These are phyloP conservation scores for Pygoscelis adeliae DNA, from an alignment of 2,113 vertebrate genomes.

Conservation along the genomic window DNA sequence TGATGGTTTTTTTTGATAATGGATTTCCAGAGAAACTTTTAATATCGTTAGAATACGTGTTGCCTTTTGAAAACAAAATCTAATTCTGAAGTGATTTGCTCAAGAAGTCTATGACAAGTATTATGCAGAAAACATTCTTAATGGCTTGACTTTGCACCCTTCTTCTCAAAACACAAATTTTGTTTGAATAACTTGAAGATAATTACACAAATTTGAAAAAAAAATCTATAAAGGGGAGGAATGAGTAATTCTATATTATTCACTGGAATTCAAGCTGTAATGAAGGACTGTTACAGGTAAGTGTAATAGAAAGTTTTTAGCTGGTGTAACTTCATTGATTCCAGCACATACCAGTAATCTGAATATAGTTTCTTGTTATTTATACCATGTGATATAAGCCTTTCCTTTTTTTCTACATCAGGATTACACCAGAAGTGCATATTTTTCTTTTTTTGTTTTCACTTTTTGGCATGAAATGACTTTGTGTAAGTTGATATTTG, in stretches of 20 bases:
- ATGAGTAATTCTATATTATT: background rate
- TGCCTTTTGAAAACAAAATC: background rate
- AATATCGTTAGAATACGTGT: background rate
- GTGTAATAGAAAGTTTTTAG: background rate
- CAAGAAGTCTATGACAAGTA: background rate
- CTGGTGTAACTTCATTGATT: background rate
- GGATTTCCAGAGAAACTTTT: background rate
- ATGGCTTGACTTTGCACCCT: background rate
- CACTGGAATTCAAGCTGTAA: background rate
- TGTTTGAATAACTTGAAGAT: background rate
- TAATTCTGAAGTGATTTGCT: background rate
- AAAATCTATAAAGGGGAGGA: background rate
- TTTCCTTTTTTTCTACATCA: background rate
- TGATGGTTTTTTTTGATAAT: accelerated
- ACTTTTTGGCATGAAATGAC: background rate
- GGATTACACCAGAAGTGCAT: background rate
- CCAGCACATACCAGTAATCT: background rate
- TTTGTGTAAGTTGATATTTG: background rate
- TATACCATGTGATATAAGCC: background rate
- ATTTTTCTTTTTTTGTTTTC: background rate
- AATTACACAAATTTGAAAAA: background rate
- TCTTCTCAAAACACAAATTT: background rate
- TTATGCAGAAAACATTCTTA: background rate
- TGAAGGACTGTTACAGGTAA: background rate
- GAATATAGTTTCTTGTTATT: background rate